A percentile compares a stretch with the other conserved stretches of the same genome.
phyloP scores from a whole-genome alignment of 1,140 invertebrate species.

The Scaptodrosophila lebanonensis region DNA sequence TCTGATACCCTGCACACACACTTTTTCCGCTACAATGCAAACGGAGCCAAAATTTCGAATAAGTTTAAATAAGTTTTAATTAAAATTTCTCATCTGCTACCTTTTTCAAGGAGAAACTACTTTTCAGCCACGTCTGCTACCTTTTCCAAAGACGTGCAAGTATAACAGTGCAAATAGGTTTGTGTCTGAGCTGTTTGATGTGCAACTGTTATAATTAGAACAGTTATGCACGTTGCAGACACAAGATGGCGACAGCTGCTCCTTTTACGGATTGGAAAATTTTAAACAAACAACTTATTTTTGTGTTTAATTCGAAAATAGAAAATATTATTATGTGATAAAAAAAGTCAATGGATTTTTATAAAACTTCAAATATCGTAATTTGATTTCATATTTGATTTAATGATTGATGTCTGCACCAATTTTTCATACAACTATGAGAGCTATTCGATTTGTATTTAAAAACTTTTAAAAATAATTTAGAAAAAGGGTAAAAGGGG shows the following conservation, averaged over 20 bases:
- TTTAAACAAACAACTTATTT: not conserved
- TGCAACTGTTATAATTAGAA: constrained; percentile 19
- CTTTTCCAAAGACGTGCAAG: not conserved
- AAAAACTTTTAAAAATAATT: too few relatives aligned
- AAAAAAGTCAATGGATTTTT: not conserved
- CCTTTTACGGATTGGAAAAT: too few relatives aligned
- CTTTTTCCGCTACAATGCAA: too few relatives aligned
- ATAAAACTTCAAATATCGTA: not conserved
- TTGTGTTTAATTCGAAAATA: not conserved
- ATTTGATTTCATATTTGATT: not conserved
- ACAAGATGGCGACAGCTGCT: constrained; percentile 47
- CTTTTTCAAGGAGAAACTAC: not conserved
- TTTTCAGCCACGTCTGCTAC: constrained; percentile 1
- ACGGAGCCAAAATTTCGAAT: too few relatives aligned
- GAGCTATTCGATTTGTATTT: too few relatives aligned
- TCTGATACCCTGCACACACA: too few relatives aligned
- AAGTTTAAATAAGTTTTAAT: too few relatives aligned
- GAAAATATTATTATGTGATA: not conserved
- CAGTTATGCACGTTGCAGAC: constrained; percentile 11
- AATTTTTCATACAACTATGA: too few relatives aligned
- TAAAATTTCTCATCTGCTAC: constrained; percentile 1
- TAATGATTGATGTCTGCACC: too few relatives aligned
- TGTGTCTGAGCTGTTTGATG: constrained; percentile 15
- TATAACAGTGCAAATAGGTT: constrained; percentile 18
- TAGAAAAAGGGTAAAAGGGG: too few relatives aligned